phyloP scores from a whole-genome alignment of 2,797 vertebrate genomes.

The Liasis olivaceus region DNA sequence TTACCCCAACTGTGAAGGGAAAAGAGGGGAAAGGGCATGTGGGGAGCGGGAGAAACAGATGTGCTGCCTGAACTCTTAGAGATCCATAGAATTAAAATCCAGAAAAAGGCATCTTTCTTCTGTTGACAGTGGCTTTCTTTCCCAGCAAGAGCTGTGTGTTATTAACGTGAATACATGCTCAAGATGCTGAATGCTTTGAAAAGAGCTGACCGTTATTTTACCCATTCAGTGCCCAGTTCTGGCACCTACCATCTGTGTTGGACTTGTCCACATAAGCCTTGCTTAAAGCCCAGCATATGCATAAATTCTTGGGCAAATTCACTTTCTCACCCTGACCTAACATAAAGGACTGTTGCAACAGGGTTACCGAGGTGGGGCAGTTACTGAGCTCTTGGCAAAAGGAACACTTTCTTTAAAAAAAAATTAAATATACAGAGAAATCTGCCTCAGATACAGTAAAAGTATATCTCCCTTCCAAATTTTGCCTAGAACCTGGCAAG shows the following conservation, averaged over 20 bases:
- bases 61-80: not conserved
- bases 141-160: not conserved
- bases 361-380: not conserved
- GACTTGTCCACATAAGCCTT: not conserved
- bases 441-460: too few relatives aligned
- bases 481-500: not conserved
- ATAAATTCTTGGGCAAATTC: not conserved
- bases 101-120: not conserved
- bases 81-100: not conserved
- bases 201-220: not conserved
- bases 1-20: not conserved
- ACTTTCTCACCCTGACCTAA: not conserved
- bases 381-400: not conserved
- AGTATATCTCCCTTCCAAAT: not conserved
- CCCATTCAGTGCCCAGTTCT: not conserved
- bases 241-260: not conserved
- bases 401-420: not conserved
- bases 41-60: not conserved
- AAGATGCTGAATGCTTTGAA: not conserved
- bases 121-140: not conserved
- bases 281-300: not conserved
- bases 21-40: rapidly evolving
- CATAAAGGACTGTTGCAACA: not conserved
- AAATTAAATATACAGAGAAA: not conserved
- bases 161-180: not conserved